Evolutionary conservation across 2,797 vertebrate genomes (phyloP), one percentile per base, ranked within the genome.

Genomic region (Denticeps clupeoides): DNA sequence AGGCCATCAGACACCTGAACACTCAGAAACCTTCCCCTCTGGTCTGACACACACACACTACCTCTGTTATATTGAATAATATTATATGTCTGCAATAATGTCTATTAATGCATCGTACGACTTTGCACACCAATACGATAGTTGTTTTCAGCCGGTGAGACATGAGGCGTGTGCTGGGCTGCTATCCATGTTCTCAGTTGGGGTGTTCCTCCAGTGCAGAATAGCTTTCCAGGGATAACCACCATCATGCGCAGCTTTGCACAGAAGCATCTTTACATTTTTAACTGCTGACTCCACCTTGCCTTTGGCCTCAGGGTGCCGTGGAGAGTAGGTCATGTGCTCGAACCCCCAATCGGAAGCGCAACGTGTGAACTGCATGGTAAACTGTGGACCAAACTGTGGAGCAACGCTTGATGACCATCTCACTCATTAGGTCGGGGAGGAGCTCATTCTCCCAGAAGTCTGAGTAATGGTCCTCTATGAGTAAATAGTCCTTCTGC

Each of bases 381-480:
- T 28, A 12, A 53, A 53, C 19, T 22, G 25, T 46, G 27, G 12
- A 4, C 16, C 19, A 41, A 47, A 41, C 31, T 53, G 41, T 3
- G 41, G 43, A 41, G 29, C 52, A 41, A 15, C 29, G 25, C 11
- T 41, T 49, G 16, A 55, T 49, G 1, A 49, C 28, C 12, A 37
- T 43, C 3, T 51, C 44, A 24, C 53, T 50, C 12, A 24, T 41
- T 1, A 56, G 11, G 22, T 49, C 53, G 9, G 37, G 40, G 12
- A 60, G 25, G 4, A 49, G 13, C n/a, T 52, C 29, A 15, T 48
- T 32, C 50, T 58, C 56, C 41, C 33, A 45, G 28, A 52, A 48
- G 22, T 51, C 28, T 1, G 40, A 43, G 12, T 24, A 25, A 4
- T 45, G 31, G 6, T 55, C 52, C 2, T 37, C 22, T 4, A 48